A percentile compares a stretch with the other conserved stretches of the same genome.
These are phyloP conservation scores for Nomada flava DNA, from an alignment of 2,888 invertebrate genomes.

Conservation along the genomic window DNA sequence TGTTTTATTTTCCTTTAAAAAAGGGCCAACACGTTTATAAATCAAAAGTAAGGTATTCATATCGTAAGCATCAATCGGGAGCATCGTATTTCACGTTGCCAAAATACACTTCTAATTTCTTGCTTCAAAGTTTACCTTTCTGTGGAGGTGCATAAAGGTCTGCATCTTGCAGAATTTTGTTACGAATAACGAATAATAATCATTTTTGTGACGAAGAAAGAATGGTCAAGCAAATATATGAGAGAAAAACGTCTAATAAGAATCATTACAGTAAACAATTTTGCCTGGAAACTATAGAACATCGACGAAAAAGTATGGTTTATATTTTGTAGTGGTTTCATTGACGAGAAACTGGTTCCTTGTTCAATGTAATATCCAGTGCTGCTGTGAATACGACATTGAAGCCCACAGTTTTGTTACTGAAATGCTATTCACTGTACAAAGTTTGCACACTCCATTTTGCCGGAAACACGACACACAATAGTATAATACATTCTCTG, in stretches of 20 bases:
- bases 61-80: no score
- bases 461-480: neutral
- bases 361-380: neutral
- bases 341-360: slow-evolving; percentile 5
- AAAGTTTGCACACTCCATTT: slow-evolving; percentile 2
- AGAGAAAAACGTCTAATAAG: neutral
- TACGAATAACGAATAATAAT: no score
- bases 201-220: no score
- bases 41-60: no score
- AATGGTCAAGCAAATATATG: neutral
- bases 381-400: slow-evolving; percentile 6
- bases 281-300: neutral
- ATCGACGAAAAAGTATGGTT: neutral
- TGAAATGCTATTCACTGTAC: slow-evolving; percentile 11
- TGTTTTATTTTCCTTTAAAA: no score
- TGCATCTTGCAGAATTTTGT: no score
- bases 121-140: no score
- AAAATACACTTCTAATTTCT: no score
- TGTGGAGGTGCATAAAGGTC: no score
- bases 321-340: neutral
- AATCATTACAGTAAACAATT: no score
- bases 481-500: neutral
- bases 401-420: slow-evolving; percentile 7
- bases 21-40: no score
- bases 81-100: no score